phyloP scores from a whole-genome alignment of 2,113 vertebrate species.

The Boleophthalmus pectinirostris region DNA sequence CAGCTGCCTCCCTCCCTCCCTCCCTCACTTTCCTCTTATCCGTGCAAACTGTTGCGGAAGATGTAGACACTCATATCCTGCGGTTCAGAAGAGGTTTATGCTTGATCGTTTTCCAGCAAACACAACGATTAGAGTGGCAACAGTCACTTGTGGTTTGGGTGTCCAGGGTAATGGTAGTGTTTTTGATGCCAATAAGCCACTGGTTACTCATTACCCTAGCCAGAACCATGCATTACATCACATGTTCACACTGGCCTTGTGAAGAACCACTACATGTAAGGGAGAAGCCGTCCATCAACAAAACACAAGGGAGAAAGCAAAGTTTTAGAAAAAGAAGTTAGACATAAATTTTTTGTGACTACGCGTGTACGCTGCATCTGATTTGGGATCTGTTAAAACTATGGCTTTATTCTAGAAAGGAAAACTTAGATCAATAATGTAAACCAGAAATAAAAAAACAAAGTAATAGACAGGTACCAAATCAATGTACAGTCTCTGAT shows the following conservation, averaged over 20 bases:
- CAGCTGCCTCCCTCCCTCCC: conserved; percentile 50
- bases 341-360: neutral
- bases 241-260: conserved; percentile 15
- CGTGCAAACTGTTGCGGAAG: conserved; percentile 22
- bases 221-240: conserved; percentile 29
- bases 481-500: too few species aligned
- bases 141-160: conserved; percentile 27
- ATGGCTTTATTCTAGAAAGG: too few species aligned
- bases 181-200: conserved; percentile 21
- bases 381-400: too few species aligned
- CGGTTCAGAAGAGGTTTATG: conserved; percentile 19
- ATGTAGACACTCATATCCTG: conserved; percentile 50
- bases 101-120: conserved; percentile 18
- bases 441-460: neutral
- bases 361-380: too few species aligned
- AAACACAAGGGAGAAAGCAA: conserved; percentile 6
- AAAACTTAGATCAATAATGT: neutral
- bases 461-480: too few species aligned
- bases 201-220: conserved; percentile 30
- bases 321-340: neutral
- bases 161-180: conserved; percentile 6
- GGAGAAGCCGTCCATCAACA: neutral
- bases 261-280: conserved; percentile 2
- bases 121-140: conserved; percentile 20
- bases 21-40: conserved; percentile 22